Conservation (phyloP, 2,113 vertebrate genomes). For the Sisor rabdophorus region DNA sequence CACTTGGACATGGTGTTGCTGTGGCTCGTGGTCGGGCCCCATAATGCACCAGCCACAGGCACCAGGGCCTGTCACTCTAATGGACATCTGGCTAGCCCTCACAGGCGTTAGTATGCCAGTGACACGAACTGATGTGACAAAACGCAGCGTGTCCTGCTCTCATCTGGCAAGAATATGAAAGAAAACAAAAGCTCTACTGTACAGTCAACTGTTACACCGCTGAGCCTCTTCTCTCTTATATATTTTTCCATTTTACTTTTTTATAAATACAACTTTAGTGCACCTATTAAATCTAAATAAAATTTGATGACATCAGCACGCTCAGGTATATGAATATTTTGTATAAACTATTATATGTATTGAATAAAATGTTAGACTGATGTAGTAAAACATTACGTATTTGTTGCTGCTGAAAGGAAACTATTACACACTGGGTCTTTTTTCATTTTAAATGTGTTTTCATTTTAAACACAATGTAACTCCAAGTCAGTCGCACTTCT, state of each 20-base stretch:
- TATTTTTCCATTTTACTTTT: not conserved
- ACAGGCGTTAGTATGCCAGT: constrained; percentile 55
- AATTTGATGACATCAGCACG: not conserved
- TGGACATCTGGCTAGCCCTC: constrained; percentile 46
- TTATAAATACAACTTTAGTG: not conserved
- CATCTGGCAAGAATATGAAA: constrained; percentile 62
- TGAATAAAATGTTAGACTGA: not conserved
- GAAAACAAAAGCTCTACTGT: constrained; percentile 53
- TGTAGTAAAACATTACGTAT: not conserved
- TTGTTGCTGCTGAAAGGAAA: not conserved
- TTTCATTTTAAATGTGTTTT: not conserved
- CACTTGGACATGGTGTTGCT: constrained; percentile 75
- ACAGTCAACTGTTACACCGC: constrained; percentile 28
- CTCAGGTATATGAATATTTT: not conserved
- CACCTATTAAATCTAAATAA: not conserved
- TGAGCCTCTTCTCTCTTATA: not conserved
- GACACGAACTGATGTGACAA: constrained; percentile 67
- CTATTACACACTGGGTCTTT: no score
- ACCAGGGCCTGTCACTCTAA: constrained; percentile 69
- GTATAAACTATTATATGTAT: not conserved
- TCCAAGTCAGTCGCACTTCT: no score
- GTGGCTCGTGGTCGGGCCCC: constrained; percentile 60
- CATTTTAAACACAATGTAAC: no score
- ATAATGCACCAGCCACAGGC: constrained; percentile 56
- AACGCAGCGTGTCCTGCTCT: constrained; percentile 69